Percentiles rank a stretch among this genome's conserved stretches.
phyloP scores from a whole-genome alignment of 1,140 invertebrate genomes.

The Campoletis sonorensis region DNA sequence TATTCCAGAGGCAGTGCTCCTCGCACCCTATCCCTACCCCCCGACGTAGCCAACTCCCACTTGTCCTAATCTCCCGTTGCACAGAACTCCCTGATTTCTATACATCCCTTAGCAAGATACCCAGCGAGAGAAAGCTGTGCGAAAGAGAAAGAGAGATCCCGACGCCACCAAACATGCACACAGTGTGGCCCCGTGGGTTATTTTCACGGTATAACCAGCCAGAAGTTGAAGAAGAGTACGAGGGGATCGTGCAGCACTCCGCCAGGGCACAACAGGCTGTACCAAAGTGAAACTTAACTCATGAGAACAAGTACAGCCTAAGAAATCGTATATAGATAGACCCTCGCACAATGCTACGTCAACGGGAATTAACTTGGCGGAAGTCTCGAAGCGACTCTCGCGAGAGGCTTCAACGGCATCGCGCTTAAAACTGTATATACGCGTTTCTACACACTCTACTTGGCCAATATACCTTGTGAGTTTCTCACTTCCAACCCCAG shows the following conservation, averaged over 20 bases:
- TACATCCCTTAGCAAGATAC: background rate
- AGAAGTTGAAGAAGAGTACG: slow-evolving; percentile 10
- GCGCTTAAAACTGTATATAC: background rate
- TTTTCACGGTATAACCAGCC: slow-evolving; percentile 39
- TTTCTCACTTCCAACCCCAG: background rate
- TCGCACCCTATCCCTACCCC: background rate
- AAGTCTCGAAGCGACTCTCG: slow-evolving; percentile 30
- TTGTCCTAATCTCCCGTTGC: slow-evolving; percentile 11
- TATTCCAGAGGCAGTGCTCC: background rate
- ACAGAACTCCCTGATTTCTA: slow-evolving; percentile 17
- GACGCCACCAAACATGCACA: slow-evolving; percentile 1
- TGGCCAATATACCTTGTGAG: background rate
- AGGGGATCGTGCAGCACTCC: background rate
- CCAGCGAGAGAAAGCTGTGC: background rate
- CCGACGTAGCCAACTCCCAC: slow-evolving; percentile 3
- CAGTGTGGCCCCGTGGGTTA: slow-evolving; percentile 6
- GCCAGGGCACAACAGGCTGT: background rate
- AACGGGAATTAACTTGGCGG: slow-evolving; percentile 37
- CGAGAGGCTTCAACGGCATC: slow-evolving; percentile 17
- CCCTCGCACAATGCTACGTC: background rate
- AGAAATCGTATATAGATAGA: background rate
- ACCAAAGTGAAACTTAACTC: slow-evolving; percentile 35
- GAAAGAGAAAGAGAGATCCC: background rate
- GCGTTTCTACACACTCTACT: background rate
- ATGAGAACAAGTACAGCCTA: slow-evolving; percentile 8